These are phyloP conservation scores for Pachypanchax playfairii DNA, from an alignment of 2,113 vertebrate species.

Conservation along the genomic window DNA sequence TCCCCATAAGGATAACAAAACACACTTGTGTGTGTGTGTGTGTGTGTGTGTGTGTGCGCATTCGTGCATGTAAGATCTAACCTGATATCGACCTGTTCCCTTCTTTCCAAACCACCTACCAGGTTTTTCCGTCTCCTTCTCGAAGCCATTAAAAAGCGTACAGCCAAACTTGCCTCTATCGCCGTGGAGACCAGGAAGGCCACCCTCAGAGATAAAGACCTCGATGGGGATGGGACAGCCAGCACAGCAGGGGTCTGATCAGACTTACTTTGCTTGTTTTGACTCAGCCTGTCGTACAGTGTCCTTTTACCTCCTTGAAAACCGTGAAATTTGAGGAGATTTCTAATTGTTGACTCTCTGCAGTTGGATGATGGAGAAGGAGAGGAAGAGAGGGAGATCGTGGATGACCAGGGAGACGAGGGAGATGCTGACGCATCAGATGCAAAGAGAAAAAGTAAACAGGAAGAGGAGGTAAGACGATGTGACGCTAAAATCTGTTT, in stretches of 20 bases:
- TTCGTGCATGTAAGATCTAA: not conserved
- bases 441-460: conserved; percentile 84
- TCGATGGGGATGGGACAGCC: conserved; percentile 15
- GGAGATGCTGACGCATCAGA: conserved; percentile 94
- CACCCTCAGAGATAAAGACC: conserved; percentile 79
- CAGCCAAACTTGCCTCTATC: conserved; percentile 83
- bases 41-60: no score
- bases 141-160: conserved; percentile 87
- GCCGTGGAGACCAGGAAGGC: conserved; percentile 85
- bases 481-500: not conserved
- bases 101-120: conserved; percentile 1
- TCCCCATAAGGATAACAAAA: no score
- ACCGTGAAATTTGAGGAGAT: not conserved
- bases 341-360: not conserved
- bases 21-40: no score
- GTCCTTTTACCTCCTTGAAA: not conserved
- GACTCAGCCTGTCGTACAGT: no score
- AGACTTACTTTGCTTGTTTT: not conserved
- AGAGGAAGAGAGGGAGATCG: conserved; percentile 79
- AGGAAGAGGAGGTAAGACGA: conserved; percentile 90
- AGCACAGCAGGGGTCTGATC: conserved; percentile 26
- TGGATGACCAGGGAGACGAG: conserved; percentile 89
- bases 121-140: conserved; percentile 90
- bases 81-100: not conserved
- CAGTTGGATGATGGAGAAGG: conserved; percentile 65